Percentiles rank a stretch among this genome's conserved stretches.
Evolutionary conservation across 2,888 invertebrate species (phyloP).

Genomic region (Drosophila incognita): DNA sequence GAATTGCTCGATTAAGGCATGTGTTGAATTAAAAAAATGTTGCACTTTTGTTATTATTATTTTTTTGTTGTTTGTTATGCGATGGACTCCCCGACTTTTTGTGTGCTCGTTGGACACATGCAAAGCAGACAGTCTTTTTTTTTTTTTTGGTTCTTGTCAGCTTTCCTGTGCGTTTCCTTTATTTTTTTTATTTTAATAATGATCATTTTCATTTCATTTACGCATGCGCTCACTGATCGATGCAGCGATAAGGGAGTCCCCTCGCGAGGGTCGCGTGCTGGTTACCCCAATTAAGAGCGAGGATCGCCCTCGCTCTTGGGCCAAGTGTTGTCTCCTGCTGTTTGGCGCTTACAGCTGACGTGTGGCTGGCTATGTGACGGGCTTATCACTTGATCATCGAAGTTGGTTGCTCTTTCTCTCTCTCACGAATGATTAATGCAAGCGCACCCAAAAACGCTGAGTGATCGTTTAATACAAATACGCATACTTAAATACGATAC

Average conservation of each 20-base stretch:
- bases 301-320: conserved; percentile 35
- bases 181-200: conserved; percentile 65
- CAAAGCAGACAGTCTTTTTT: conserved; percentile 24
- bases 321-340: conserved; percentile 80
- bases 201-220: conserved; percentile 84
- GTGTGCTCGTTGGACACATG: conserved; percentile 18
- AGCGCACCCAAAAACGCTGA: conserved; percentile 76
- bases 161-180: background rate
- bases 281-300: conserved; percentile 54
- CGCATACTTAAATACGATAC: conserved; percentile 1
- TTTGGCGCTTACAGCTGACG: conserved; percentile 84
- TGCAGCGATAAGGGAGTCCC: conserved; percentile 55
- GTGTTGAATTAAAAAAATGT: conserved; percentile 82
- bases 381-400: conserved; percentile 81
- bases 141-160: background rate
- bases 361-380: conserved; percentile 81
- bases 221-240: conserved; percentile 65
- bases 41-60: conserved; percentile 72
- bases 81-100: conserved; percentile 6
- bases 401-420: conserved; percentile 7
- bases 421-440: conserved; percentile 71
- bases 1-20: conserved; percentile 80
- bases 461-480: conserved; percentile 81
- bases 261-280: conserved; percentile 59
- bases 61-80: conserved; percentile 17